phyloP scores from a whole-genome alignment of 2,797 vertebrate species.

The Gallinago solitaria region DNA sequence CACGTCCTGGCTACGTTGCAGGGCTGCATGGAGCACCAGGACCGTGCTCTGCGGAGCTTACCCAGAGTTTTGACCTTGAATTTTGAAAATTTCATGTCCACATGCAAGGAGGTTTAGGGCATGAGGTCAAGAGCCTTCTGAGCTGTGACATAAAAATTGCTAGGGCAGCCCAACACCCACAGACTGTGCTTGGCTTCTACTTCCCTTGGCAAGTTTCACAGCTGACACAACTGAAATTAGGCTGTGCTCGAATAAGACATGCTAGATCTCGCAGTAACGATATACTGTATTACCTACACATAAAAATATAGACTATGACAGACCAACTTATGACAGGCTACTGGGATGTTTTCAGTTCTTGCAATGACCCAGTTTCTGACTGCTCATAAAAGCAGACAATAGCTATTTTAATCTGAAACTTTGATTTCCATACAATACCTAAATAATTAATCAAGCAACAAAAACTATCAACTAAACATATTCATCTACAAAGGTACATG shows the following conservation, averaged over 20 bases:
- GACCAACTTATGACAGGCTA: not conserved
- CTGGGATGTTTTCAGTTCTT: not conserved
- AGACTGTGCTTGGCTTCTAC: not conserved
- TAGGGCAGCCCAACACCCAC: not conserved
- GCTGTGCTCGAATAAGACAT: not conserved
- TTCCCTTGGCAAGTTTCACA: slow-evolving; percentile 6
- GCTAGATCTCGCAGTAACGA: slow-evolving; percentile 4
- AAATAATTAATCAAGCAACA: not conserved
- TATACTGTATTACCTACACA: not conserved
- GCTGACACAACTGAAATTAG: not conserved
- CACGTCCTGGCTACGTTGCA: fast-evolving
- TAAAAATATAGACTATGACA: not conserved
- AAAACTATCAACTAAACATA: not conserved
- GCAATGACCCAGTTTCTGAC: slow-evolving; percentile 24
- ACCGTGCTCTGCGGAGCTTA: fast-evolving
- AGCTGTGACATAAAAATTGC: not conserved
- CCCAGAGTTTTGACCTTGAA: not conserved
- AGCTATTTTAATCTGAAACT: not conserved
- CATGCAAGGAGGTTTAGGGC: not conserved
- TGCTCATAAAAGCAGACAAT: not conserved
- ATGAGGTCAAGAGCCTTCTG: not conserved
- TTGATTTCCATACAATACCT: not conserved
- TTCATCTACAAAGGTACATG: not conserved
- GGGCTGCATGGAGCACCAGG: not conserved
- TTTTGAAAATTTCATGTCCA: not conserved